Evolutionary conservation across 2,888 invertebrate genomes (phyloP), one percentile per base, ranked within the genome.

Genomic region (Polydrusus cervinus): DNA sequence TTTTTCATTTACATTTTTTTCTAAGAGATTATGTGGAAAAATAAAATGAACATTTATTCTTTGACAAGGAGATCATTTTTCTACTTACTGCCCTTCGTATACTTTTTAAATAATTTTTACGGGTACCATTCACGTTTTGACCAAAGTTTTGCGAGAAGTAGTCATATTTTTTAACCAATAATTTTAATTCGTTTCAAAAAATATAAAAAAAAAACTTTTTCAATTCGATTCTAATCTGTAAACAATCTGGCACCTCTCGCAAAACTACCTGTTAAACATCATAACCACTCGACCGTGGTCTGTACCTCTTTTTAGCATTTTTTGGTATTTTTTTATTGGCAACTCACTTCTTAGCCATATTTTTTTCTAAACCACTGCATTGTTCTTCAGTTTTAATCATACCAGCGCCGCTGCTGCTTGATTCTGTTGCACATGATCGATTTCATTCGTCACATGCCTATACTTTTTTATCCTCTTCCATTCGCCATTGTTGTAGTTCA

Each of bases 401-500:
- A 82, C 82, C 10, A 82, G 69, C 40, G 82, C 79, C 7, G 82
- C 79, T 8, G 87, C 83, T 64, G 84, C 85, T 20, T 85, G 81
- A 76, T 83, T 86, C 68, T 84, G 84, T 34, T 85, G 81, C 47
- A 87, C 81, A 72, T 85, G 86, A 43, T 87, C 87, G 13, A 85
- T 84, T 30, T 85, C 80, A 79, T 84, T 87, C 74, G 93, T 95
- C 79, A 94, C 90, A 73, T 94, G 93, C 74, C 95, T 90, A 86
- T 94, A 95, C 84, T 98, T 98, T 87, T 97, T 96, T 82, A 98
- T 94, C 82, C 94, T 89, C 85, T 97, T 97, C 98, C 98, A 99
- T 86, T 98, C 97, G 34, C 98, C 98, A 68, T 96, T 97, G 85
- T 95, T 95, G 88, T 98, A 98, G 88, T 99, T 98, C 96, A 99